These are phyloP conservation scores for Melinaea menophilus DNA, from an alignment of 2,888 invertebrate species.

Conservation along the genomic window DNA sequence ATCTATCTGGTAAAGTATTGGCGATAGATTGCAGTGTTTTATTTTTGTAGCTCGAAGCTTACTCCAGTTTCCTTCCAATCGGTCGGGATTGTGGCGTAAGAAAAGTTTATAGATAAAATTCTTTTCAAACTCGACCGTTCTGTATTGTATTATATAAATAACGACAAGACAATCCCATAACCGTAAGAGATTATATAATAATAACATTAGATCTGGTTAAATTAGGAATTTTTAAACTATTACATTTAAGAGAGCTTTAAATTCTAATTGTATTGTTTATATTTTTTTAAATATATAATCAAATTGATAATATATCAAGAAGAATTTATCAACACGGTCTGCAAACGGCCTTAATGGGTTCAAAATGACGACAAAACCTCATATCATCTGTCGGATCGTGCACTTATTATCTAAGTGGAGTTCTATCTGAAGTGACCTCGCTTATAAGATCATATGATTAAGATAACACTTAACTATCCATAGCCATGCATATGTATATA, in stretches of 20 bases:
- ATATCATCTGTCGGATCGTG: neutral
- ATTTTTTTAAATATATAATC: too few species aligned
- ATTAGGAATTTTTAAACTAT: too few species aligned
- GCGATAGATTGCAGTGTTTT: constrained; percentile 1
- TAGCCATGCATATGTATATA: neutral
- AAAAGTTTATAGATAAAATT: constrained; percentile 5
- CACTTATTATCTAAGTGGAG: neutral
- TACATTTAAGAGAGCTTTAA: too few species aligned
- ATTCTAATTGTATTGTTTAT: too few species aligned
- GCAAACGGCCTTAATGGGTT: neutral
- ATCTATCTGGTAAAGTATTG: neutral
- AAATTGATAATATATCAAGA: neutral
- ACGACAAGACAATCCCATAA: too few species aligned
- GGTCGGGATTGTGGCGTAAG: constrained; percentile 1
- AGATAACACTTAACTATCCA: neutral
- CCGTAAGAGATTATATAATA: too few species aligned
- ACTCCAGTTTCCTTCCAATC: neutral
- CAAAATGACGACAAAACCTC: constrained; percentile 2
- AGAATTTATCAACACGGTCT: neutral
- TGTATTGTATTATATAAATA: neutral
- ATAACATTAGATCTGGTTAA: too few species aligned
- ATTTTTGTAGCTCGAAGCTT: neutral
- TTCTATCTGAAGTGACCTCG: neutral
- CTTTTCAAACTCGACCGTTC: neutral
- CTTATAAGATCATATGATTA: neutral